These are phyloP conservation scores for Cyclophora punctaria DNA, from an alignment of 2,888 invertebrate genomes.

Conservation along the genomic window DNA sequence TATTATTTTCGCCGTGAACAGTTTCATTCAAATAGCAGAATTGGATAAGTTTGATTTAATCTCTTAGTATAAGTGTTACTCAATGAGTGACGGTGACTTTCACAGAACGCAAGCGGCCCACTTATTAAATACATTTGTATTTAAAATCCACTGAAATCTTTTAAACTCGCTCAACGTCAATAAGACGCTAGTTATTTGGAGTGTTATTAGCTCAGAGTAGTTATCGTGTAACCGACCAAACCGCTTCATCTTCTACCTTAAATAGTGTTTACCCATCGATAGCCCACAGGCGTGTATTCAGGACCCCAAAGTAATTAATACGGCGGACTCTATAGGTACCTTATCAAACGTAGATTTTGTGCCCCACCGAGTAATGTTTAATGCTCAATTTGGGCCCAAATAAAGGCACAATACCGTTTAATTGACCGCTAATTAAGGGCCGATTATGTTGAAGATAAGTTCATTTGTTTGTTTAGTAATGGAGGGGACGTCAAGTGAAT, in stretches of 20 bases:
- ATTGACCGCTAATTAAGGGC: constrained; percentile 22
- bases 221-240: too few relatives aligned
- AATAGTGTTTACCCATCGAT: constrained; percentile 33
- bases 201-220: too few relatives aligned
- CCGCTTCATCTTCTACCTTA: not conserved
- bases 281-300: constrained; percentile 37
- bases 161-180: too few relatives aligned
- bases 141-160: too few relatives aligned
- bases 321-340: constrained; percentile 56
- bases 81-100: not conserved
- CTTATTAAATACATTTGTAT: too few relatives aligned
- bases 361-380: constrained; percentile 32
- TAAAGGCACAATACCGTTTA: constrained; percentile 26
- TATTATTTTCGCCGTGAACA: too few relatives aligned
- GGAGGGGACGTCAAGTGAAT: not conserved
- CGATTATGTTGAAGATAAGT: constrained; percentile 15
- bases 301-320: constrained; percentile 64
- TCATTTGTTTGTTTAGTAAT: not conserved
- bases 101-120: not conserved
- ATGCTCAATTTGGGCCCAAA: constrained; percentile 35
- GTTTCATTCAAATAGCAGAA: too few relatives aligned
- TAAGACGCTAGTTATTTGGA: too few relatives aligned
- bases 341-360: constrained; percentile 63
- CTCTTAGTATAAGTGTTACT: too few relatives aligned
- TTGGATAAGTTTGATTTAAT: too few relatives aligned